Base-by-base conservation (phyloP, 2,797 vertebrate species). In the Graptemys geographica region DNA sequence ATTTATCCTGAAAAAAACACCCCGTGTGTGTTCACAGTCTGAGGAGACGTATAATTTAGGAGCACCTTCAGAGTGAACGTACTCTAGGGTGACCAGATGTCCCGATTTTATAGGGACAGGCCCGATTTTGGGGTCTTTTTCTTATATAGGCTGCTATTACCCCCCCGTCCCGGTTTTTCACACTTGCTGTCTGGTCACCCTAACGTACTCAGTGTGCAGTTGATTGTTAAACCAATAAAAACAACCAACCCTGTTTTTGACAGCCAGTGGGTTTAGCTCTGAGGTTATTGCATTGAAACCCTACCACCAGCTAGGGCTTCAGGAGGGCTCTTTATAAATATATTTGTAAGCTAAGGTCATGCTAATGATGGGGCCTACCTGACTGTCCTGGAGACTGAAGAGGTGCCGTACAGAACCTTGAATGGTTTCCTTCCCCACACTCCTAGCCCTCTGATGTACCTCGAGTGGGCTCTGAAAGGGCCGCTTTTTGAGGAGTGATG, bases 361-460 rank as follows among this genome's bases (percentile, higher is more conserved):
- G 2, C 11, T 13, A 0, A 2, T 2, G 53, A 3, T 0, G 47
- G 2, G 56, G 90, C 2, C 28, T 15, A 8, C 2, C 0, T 0
- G 1, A 11, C 13, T 37, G 78, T 53, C 33, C 27, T 44, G 79
- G 65, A 11, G 72, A 23, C 4, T 19, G 8, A 8, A 21, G 1
- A 15, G 84, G 37, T 8, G 69, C 56, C 21, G 0, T 37, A 1
- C 18, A 93, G 5, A 0, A 3, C 47, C 0, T 13, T 56, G 27
- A 13, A 31, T 8, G 79, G 41, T 65, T 10, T 25, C 81, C n/a
- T 79, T 37, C 51, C 51, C 31, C 49, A 33, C 19, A 31, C 49
- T 11, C 9, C 31, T 52, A 21, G 47, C 49, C 31, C 4, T 31
- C 31, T 23, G 16, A 13, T 11, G 10, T n/a, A 7, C 51, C 33